Evolutionary conservation across 1,140 invertebrate genomes (phyloP), one percentile per base, ranked within the genome.

Genomic region (Penaeus japonicus): DNA sequence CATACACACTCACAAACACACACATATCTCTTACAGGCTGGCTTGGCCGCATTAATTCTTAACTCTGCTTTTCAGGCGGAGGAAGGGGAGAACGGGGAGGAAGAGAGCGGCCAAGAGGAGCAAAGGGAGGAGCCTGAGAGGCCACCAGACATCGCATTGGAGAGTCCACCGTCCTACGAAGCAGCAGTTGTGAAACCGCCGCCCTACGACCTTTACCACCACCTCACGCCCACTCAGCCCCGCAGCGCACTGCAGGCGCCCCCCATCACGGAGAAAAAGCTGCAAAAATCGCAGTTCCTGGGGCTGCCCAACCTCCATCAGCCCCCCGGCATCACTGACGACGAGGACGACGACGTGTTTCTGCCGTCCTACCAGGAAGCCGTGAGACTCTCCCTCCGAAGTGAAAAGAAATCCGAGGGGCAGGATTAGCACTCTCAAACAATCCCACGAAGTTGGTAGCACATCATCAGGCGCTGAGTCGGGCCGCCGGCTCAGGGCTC

Each of bases 301-400:
- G 47, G 47, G 15, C 15, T 47, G 47, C 70, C 83, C 3, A 88
- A 65, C 2, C 79, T 81, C 0, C 22, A 32, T 4, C 54, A 81
- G n/a, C 47, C 65, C 47, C 75, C 32, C 75, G 18, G 62, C 17
- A 47, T 4, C 15, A 18, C 27, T 0, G 47, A n/a, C 17, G 78
- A 87, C n/a, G 47, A 77, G 0, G 65, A 88, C 27, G 81, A 88
- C 1, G 87, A 88, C 35, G 27, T 78, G 15, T 88, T 78, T 39
- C 57, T 81, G 24, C 87, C 87, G 2, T 88, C 87, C 18, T 88
- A 88, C 57, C 79, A 88, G 22, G 87, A 88, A 20, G 87, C 87
- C 78, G 53, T 87, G 27, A 81, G 54, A 32, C 47, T 82, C 4
- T 87, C 85, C 54, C 12, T 73, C 85, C 24, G 47, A 15, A 87